Evolutionary conservation across 2,797 vertebrate genomes (phyloP).

Genomic region (Melanotaenia boesemani): DNA sequence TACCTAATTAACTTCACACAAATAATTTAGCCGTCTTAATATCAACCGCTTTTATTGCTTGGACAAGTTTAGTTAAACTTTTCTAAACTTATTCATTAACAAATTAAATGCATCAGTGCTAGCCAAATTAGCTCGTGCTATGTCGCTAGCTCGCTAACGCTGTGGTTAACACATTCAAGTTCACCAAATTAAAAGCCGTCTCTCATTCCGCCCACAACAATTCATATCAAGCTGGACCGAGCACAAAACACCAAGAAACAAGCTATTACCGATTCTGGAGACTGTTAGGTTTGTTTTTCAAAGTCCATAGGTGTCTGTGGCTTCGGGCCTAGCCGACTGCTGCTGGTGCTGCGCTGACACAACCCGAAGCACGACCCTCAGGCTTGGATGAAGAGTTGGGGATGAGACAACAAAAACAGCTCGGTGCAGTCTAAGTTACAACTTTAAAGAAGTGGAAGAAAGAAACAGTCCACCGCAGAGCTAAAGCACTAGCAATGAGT

Average conservation of each 20-base stretch:
- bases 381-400: constrained; percentile 13
- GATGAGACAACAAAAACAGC: constrained; percentile 24
- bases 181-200: constrained; percentile 4
- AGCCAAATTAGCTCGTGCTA: constrained; percentile 44
- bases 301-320: constrained; percentile 66
- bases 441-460: not conserved
- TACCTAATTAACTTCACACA: fast-evolving
- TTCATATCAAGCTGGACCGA: not conserved
- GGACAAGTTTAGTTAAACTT: constrained; percentile 8
- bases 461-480: not conserved
- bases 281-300: constrained; percentile 56
- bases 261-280: constrained; percentile 51
- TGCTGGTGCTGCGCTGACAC: constrained; percentile 41
- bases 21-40: fast-evolving
- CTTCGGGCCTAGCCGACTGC: constrained; percentile 65
- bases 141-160: constrained; percentile 51
- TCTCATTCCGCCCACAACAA: not conserved
- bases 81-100: constrained; percentile 29
- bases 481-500: constrained; percentile 2
- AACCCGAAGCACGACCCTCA: constrained; percentile 45
- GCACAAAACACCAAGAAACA: not conserved
- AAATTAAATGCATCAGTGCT: not conserved
- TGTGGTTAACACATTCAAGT: constrained; percentile 46
- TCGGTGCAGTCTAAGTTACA: constrained; percentile 4
- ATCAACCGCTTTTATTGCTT: not conserved